These are phyloP conservation scores for Hemitrygon akajei DNA, from an alignment of 2,797 vertebrate species.

Conservation along the genomic window DNA sequence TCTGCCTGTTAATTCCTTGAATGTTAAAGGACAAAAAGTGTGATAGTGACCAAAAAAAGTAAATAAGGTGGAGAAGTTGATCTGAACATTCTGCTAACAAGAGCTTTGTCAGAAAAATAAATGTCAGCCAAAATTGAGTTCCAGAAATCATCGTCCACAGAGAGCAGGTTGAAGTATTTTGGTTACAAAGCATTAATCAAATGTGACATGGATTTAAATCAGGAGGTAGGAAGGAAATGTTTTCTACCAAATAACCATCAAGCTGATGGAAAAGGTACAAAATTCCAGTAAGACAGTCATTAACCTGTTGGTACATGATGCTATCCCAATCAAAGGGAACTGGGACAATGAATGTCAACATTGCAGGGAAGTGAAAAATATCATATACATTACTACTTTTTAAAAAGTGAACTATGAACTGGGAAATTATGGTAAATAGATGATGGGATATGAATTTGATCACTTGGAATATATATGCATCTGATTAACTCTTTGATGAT, in stretches of 20 bases:
- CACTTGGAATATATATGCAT: background rate
- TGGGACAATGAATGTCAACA: background rate
- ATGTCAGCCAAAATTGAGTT: slow-evolving; percentile 90
- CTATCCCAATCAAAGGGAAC: background rate
- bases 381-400: background rate
- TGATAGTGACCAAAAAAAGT: background rate
- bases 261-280: background rate
- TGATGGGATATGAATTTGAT: background rate
- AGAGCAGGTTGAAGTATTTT: slow-evolving; percentile 24
- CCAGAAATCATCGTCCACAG: slow-evolving; percentile 46
- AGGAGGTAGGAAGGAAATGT: background rate
- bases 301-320: background rate
- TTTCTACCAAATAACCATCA: background rate
- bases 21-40: background rate
- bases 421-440: background rate
- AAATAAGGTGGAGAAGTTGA: background rate
- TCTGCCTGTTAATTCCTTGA: background rate
- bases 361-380: background rate
- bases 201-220: background rate
- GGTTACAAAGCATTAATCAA: slow-evolving; percentile 24
- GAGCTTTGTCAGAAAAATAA: slow-evolving; percentile 74
- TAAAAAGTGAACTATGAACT: background rate
- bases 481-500: background rate
- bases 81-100: slow-evolving; percentile 54
- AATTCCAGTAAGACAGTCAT: background rate